phyloP scores from a whole-genome alignment of 1,140 invertebrate genomes.

The Coelopa frigida region DNA sequence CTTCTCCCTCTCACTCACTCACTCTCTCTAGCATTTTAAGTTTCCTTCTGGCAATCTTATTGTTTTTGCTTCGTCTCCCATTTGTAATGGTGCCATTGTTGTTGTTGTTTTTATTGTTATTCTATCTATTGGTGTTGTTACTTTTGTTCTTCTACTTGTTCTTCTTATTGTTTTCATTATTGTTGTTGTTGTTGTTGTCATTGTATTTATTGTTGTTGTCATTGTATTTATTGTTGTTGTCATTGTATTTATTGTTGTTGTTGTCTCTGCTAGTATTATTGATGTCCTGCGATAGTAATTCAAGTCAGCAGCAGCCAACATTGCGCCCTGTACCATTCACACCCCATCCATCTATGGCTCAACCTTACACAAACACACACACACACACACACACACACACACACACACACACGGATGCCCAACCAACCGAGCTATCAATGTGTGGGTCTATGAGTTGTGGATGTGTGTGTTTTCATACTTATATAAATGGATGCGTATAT shows the following conservation, averaged over 20 bases:
- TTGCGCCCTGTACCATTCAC: no score
- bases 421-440: neutral
- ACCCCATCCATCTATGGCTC: no score
- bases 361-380: conserved; percentile 1
- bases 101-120: conserved; percentile 9
- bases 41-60: neutral
- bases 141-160: conserved; percentile 1
- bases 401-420: neutral
- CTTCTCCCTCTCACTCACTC: no score
- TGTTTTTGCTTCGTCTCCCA: neutral
- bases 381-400: conserved; percentile 1
- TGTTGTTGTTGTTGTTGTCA: conserved; percentile 6
- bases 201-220: no score
- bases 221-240: no score
- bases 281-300: no score
- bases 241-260: no score
- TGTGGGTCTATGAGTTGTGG: conserved; percentile 16
- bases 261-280: no score
- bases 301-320: no score
- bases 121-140: conserved; percentile 7
- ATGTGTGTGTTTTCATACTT: conserved; percentile 11
- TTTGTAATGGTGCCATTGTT: conserved; percentile 9
- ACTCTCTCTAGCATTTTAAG: no score
- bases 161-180: neutral
- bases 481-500: conserved; percentile 17